Percentiles rank a stretch among this genome's conserved stretches.
Evolutionary conservation across 2,797 vertebrate species (phyloP).

Genomic region (Sebastes jordani): DNA sequence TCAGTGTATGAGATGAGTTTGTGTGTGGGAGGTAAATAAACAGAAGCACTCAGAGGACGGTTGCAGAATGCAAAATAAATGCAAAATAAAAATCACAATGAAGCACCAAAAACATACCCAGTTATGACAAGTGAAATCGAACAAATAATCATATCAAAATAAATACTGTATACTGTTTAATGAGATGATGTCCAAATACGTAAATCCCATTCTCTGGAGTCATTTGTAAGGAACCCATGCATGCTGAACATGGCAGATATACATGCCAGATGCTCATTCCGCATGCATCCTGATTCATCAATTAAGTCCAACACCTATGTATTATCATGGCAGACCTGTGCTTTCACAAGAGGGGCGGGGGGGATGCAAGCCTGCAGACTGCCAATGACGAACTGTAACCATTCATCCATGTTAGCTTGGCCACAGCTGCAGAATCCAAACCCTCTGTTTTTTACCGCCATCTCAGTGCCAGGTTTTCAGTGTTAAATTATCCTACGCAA

Average conservation of each 20-base stretch:
- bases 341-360: neutral
- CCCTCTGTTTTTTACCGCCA: neutral
- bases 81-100: slow-evolving; percentile 31
- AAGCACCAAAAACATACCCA: neutral
- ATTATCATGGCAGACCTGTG: slow-evolving; percentile 35
- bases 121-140: slow-evolving; percentile 4
- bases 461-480: slow-evolving; percentile 21
- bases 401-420: slow-evolving; percentile 27
- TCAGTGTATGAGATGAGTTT: slow-evolving; percentile 28
- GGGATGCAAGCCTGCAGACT: slow-evolving; percentile 4
- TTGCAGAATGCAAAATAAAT: slow-evolving; percentile 22
- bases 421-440: slow-evolving; percentile 28
- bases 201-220: slow-evolving; percentile 4
- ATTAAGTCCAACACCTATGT: slow-evolving; percentile 29
- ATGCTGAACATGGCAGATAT: slow-evolving; percentile 9
- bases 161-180: neutral
- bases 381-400: slow-evolving; percentile 20
- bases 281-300: slow-evolving; percentile 27
- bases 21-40: slow-evolving; percentile 60
- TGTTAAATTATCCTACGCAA: slow-evolving; percentile 30
- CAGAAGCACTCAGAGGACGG: slow-evolving; percentile 47
- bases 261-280: slow-evolving; percentile 11
- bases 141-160: neutral
- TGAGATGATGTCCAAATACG: slow-evolving; percentile 16
- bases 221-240: slow-evolving; percentile 14